Conservation (phyloP, 1,140 invertebrate species). For the Grapholita molesta region DNA sequence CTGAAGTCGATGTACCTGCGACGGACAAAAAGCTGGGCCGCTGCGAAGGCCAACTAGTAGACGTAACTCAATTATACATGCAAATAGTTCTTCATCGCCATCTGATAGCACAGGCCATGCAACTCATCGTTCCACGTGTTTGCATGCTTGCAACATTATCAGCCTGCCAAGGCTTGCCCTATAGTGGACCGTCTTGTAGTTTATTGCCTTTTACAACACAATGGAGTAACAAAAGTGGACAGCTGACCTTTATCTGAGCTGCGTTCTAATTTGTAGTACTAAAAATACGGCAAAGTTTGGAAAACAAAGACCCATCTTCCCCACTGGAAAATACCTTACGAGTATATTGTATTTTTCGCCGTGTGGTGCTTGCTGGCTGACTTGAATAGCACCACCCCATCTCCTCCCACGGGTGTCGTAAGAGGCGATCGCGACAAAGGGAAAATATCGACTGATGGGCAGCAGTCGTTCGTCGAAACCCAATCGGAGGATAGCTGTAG, state of each 20-base stretch:
- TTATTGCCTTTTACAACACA: not conserved
- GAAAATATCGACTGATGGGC: too few species aligned
- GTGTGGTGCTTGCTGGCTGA: too few species aligned
- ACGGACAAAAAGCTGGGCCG: conserved; percentile 6
- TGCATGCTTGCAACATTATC: not conserved
- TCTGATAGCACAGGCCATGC: conserved; percentile 2
- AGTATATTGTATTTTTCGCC: too few species aligned
- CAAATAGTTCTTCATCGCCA: conserved; percentile 8
- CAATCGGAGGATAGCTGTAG: too few species aligned
- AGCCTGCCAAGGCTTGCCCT: not conserved
- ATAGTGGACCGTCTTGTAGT: not conserved
- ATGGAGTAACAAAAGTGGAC: not conserved
- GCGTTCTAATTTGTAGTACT: not conserved
- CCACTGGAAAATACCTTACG: too few species aligned
- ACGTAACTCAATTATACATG: conserved; percentile 9
- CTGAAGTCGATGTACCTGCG: not conserved
- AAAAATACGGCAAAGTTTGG: too few species aligned
- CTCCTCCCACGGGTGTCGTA: too few species aligned
- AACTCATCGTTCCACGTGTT: not conserved
- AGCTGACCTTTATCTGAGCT: not conserved
- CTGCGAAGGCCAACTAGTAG: not conserved
- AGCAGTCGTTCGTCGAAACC: too few species aligned
- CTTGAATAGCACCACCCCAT: too few species aligned
- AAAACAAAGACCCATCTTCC: too few species aligned
- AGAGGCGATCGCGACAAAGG: too few species aligned